Conservation (phyloP, 2,113 vertebrate species). For the Aramus guarauna region DNA sequence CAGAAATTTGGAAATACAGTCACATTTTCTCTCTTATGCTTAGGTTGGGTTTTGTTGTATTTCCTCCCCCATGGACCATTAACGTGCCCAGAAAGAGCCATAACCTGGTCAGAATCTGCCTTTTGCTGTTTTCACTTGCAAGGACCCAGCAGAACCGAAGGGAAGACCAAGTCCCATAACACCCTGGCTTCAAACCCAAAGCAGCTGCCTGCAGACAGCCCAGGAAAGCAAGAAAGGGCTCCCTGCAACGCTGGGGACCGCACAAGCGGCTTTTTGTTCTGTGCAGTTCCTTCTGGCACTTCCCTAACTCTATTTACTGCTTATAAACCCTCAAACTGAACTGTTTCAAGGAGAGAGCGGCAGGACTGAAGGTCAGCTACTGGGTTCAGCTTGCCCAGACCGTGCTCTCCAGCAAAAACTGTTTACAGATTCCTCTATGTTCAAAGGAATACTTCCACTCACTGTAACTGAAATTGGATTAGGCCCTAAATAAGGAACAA, state of each 20-base stretch:
- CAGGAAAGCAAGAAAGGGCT: background rate
- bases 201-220: background rate
- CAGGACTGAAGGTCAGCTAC: background rate
- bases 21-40: background rate
- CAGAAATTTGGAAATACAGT: background rate
- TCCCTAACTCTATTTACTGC: background rate
- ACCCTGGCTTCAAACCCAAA: background rate
- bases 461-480: background rate
- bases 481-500: background rate
- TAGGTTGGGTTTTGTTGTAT: background rate
- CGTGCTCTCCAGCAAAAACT: background rate
- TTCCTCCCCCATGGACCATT: background rate
- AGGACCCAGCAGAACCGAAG: too few relatives aligned
- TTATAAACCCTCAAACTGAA: background rate
- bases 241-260: background rate
- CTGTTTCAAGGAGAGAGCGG: background rate
- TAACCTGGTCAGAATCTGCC: background rate
- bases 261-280: background rate
- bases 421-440: background rate
- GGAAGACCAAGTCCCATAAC: background rate
- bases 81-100: background rate
- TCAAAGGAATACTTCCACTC: background rate
- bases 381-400: background rate
- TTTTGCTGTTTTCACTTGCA: background rate
- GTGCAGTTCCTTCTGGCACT: background rate